Base-by-base conservation (phyloP, 2,113 vertebrate species). In the Cryptotis parvus region DNA sequence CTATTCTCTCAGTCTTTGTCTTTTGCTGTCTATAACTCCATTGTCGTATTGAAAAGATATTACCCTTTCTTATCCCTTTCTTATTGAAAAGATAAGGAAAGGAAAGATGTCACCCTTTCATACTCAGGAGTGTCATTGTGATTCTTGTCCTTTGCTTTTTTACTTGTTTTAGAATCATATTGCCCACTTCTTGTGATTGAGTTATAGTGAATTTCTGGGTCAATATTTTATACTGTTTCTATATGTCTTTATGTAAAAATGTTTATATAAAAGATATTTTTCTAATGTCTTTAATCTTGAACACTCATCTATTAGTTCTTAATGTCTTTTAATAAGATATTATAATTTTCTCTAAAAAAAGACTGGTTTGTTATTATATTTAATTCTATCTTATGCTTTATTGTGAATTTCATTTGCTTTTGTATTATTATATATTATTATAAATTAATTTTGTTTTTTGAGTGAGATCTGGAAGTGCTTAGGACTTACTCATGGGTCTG, bases 391-490 rank as follows among this genome's bases (percentile, higher is more conserved):
- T 89, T 78, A 65, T 82, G 29, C 20, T 70, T 76, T 68, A 61
- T 84, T 68, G 14, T 84, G 90, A 45, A 69, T 83, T 70, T 91
- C 74, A 88, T 37, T 91, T 88, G 26, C 16, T 9, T 16, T 81
- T 94, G 84, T 89, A 72, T 84, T 82, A 76, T 85, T 31, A 20
- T 43, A 81, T 82, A 76, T 85, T 31, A 20, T 43, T 49, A 49
- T 49, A 49, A 39, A 81, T 82, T 75, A n/a, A 61, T 29, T 68
- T 89, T 58, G 29, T 18, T 58, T 58, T 58, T 20, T 16, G 55
- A 20, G 22, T 20, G 18, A 58, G 20, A 24, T 7, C 15, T 58
- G 55, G 55, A 6, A 58, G 55, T 24, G 45, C 55, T 58, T 20
- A 58, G 55, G 55, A 6, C 18, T 58, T 58, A 58, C 20, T 58